phyloP scores from a whole-genome alignment of 1,140 invertebrate genomes.

The Bilobella aurantiaca region DNA sequence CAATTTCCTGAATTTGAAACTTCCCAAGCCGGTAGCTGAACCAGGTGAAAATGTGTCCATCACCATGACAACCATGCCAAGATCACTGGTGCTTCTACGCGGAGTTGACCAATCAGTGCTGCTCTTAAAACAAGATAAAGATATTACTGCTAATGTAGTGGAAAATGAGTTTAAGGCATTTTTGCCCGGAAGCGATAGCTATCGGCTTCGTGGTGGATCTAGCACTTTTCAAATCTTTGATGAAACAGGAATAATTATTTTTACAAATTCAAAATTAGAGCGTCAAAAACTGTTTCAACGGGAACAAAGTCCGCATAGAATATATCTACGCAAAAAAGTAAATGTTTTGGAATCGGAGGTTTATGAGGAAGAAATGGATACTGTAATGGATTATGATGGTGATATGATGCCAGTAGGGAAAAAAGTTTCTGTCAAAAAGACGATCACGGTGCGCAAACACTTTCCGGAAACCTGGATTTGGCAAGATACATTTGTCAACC shows the following conservation, averaged over 20 bases:
- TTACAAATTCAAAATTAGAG: slow-evolving; percentile 16
- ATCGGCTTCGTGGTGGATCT: slow-evolving; percentile 6
- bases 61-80: neutral
- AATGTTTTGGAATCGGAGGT: neutral
- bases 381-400: too few relatives aligned
- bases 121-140: slow-evolving; percentile 14
- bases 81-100: neutral
- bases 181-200: neutral
- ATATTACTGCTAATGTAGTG: slow-evolving; percentile 7
- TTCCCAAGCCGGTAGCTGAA: neutral
- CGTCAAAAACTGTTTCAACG: neutral
- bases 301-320: too few relatives aligned
- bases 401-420: too few relatives aligned
- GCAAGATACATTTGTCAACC: slow-evolving; percentile 45
- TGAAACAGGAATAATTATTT: neutral
- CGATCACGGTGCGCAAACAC: slow-evolving; percentile 44
- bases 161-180: slow-evolving; percentile 3
- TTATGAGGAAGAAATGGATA: too few relatives aligned
- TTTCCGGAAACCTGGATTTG: slow-evolving; percentile 57
- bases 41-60: slow-evolving; percentile 7
- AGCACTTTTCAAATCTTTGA: slow-evolving; percentile 15
- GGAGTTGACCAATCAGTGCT: slow-evolving; percentile 18
- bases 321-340: neutral
- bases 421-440: too few relatives aligned
- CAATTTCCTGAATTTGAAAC: slow-evolving; percentile 6